These are phyloP conservation scores for Gouania willdenowi DNA, from an alignment of 2,797 vertebrate genomes.

Conservation along the genomic window DNA sequence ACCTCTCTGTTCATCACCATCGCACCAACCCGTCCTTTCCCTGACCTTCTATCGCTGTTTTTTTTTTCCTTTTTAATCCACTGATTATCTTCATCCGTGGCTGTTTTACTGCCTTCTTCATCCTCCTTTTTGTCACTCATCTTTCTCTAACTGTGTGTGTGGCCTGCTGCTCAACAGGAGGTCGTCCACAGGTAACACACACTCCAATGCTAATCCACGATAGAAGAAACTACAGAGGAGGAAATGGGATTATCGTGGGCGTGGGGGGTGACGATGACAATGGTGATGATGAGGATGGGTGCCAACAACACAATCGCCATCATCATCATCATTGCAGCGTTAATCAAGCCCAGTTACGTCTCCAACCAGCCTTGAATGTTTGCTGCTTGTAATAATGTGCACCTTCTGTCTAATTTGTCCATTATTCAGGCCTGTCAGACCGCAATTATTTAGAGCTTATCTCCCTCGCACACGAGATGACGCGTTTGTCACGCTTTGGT, in stretches of 20 bases:
- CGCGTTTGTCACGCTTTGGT: constrained; percentile 74
- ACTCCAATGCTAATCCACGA: constrained; percentile 30
- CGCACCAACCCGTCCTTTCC: constrained; percentile 35
- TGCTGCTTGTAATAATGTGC: constrained; percentile 64
- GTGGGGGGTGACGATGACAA: background rate
- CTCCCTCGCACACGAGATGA: constrained; percentile 74
- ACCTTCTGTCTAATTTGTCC: constrained; percentile 80
- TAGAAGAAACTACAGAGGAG: constrained; percentile 6
- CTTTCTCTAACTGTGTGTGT: constrained; percentile 48
- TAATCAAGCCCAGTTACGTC: constrained; percentile 60
- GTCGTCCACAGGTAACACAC: constrained; percentile 55
- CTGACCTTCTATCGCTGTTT: constrained; percentile 32
- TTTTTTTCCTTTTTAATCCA: constrained; percentile 21
- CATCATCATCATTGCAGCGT: constrained; percentile 44
- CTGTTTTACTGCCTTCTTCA: constrained; percentile 17
- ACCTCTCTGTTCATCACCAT: constrained; percentile 14
- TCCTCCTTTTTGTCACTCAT: constrained; percentile 33
- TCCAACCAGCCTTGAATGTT: constrained; percentile 61
- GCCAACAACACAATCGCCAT: constrained; percentile 17
- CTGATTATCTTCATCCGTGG: constrained; percentile 33
- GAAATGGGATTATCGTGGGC: constrained; percentile 32
- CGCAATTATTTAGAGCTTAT: constrained; percentile 82
- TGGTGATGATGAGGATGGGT: no score
- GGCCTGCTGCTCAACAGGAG: constrained; percentile 58
- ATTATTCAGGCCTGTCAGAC: constrained; percentile 81